Evolutionary conservation across 2,113 vertebrate genomes (phyloP).

Genomic region (Salvelinus fontinalis): DNA sequence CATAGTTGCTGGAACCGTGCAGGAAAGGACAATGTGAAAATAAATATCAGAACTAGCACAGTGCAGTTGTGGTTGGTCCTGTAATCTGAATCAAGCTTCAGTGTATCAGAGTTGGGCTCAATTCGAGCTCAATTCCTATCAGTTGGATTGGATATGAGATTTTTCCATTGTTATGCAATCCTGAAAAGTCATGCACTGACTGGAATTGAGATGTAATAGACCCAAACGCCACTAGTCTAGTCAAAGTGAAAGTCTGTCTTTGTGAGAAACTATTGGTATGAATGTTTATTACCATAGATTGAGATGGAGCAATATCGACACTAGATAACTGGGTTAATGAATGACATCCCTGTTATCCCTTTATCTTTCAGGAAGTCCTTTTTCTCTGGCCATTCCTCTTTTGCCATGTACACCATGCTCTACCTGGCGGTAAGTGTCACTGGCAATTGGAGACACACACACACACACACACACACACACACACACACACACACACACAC

Average conservation of each 20-base stretch:
- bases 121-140: not conserved
- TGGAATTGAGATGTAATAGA: too few relatives aligned
- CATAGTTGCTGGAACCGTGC: not conserved
- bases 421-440: conserved; percentile 77
- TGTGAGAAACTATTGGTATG: too few relatives aligned
- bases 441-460: not conserved
- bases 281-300: too few relatives aligned
- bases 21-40: too few relatives aligned
- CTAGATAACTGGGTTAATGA: conserved; percentile 6
- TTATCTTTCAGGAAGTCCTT: conserved; percentile 78
- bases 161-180: not conserved
- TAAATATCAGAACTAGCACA: too few relatives aligned
- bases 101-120: not conserved
- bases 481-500: too few relatives aligned
- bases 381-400: conserved; percentile 80
- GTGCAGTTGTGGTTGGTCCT: too few relatives aligned
- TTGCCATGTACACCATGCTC: conserved; percentile 80
- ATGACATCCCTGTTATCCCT: conserved; percentile 21
- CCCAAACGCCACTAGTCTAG: too few relatives aligned
- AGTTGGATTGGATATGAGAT: not conserved
- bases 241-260: too few relatives aligned
- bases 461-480: too few relatives aligned
- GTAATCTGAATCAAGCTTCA: not conserved
- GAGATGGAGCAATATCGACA: too few relatives aligned
- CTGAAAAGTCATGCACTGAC: too few relatives aligned